phyloP scores from a whole-genome alignment of 1,140 invertebrate species.

The Probaryconus sp. region DNA sequence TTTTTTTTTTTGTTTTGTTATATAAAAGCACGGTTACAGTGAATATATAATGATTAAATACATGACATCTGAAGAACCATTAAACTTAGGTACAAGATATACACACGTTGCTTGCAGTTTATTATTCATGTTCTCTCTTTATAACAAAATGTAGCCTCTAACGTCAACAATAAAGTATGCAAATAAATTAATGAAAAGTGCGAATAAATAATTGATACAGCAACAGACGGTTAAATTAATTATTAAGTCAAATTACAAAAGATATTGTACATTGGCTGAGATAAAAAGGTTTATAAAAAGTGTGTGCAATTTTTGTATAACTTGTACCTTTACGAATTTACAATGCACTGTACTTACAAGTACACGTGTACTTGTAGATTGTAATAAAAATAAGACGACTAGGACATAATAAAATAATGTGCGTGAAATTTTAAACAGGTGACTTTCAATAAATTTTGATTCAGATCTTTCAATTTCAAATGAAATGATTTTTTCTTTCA shows the following conservation, averaged over 20 bases:
- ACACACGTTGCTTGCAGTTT: conserved; percentile 28
- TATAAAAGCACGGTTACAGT: conserved; percentile 42
- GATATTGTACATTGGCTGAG: too few species aligned
- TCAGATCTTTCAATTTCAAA: too few species aligned
- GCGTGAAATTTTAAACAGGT: too few species aligned
- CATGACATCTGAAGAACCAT: conserved; percentile 14
- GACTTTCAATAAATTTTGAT: too few species aligned
- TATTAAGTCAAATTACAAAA: neutral
- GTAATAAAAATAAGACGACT: conserved; percentile 59
- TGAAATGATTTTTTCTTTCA: too few species aligned
- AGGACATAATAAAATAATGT: conserved; percentile 58
- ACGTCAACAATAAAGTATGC: neutral
- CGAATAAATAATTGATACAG: neutral
- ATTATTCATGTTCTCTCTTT: conserved; percentile 6
- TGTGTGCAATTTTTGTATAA: conserved; percentile 21
- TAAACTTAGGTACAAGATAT: conserved; percentile 61
- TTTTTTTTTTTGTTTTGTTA: too few species aligned
- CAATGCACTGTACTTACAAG: conserved; percentile 10
- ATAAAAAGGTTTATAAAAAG: neutral
- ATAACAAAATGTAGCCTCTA: neutral
- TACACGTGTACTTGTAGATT: too few species aligned
- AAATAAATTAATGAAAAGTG: conserved; percentile 5
- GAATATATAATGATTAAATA: conserved; percentile 31
- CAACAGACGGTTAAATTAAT: too few species aligned
- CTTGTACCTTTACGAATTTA: conserved; percentile 50